Evolutionary conservation across 2,888 invertebrate genomes (phyloP), one percentile per base, ranked within the genome.

Genomic region (Agrypnus murinus): DNA sequence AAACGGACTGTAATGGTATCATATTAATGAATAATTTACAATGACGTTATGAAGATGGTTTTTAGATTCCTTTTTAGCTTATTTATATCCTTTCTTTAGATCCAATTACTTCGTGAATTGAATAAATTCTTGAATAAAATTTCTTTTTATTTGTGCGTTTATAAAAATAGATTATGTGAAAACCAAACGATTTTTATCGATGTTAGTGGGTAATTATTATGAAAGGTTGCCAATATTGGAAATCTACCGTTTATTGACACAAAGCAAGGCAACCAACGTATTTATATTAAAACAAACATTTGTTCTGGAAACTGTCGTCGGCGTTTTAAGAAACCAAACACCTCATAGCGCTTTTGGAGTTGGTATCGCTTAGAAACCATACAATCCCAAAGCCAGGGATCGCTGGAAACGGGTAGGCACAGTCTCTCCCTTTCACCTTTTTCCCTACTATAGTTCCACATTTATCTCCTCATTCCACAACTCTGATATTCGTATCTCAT

Each of bases 321-420:
- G 31, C 7, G 10, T 50, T 31, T 50, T 50, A 50, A 50, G 17
- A 31, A 50, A 50, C 50, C 32, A 19, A 17, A 50, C 19, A 50
- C 12, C 19, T 50, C 31, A 32, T 31, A 50, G 3, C 17, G 19
- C 10, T 50, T 19, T 12, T 19, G 50, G 19, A 31, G 32, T 31
- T 31, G 50, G 50, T 19, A 50, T 50, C 50, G 50, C 19, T 50
- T 50, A 50, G 32, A 50, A 50, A 50, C 50, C 50, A 50, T 50
- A 31, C 50, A 50, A 32, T 12, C 50, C 31, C 25, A 15, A 50
- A 50, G 50, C 50, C 31, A 50, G 50, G 50, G 50, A 50, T 50
- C 50, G 50, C 2, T 12, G 32, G 19, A 50, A 31, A 50, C 50
- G 50, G n/a, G 50, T 50, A 10, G 50, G 12, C 6, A 12, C 5